Percentiles rank a stretch among this genome's conserved stretches.
phyloP scores from a whole-genome alignment of 2,113 vertebrate species.

The Spea bombifrons region DNA sequence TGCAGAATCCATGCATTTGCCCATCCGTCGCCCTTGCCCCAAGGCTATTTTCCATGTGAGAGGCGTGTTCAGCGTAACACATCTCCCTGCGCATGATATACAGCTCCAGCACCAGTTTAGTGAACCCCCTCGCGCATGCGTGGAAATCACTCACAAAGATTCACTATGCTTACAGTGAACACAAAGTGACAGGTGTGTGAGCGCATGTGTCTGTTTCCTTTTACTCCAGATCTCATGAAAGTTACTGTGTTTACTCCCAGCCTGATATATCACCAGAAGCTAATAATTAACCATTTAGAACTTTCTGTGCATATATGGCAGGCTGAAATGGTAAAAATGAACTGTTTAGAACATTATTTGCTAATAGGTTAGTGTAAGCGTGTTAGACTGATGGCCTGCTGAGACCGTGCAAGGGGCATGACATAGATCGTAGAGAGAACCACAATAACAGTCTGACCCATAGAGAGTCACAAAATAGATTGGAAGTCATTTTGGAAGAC shows the following conservation, averaged over 20 bases:
- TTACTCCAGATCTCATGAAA: slow-evolving; percentile 29
- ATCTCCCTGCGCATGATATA: too few relatives aligned
- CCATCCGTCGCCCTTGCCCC: too few relatives aligned
- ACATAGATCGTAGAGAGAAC: slow-evolving; percentile 28
- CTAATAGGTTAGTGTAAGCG: background rate
- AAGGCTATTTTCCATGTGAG: too few relatives aligned
- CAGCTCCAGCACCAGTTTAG: too few relatives aligned
- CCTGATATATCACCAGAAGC: slow-evolving; percentile 32
- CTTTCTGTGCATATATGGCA: background rate
- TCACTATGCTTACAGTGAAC: too few relatives aligned
- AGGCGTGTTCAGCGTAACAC: too few relatives aligned
- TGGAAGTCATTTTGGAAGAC: slow-evolving; percentile 47
- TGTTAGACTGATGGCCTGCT: slow-evolving; percentile 17
- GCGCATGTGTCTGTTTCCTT: too few relatives aligned
- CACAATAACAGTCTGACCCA: slow-evolving; percentile 33
- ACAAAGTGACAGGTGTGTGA: too few relatives aligned
- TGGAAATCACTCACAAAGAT: too few relatives aligned
- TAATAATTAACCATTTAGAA: slow-evolving; percentile 42
- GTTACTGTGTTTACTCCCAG: slow-evolving; percentile 37
- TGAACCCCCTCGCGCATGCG: too few relatives aligned
- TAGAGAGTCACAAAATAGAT: slow-evolving; percentile 47
- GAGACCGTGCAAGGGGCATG: slow-evolving; percentile 4
- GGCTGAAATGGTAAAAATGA: slow-evolving; percentile 30
- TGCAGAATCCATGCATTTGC: too few relatives aligned
- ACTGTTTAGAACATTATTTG: slow-evolving; percentile 21